These are phyloP conservation scores for Amphibalanus amphitrite DNA, from an alignment of 1,140 invertebrate genomes.

Conservation along the genomic window DNA sequence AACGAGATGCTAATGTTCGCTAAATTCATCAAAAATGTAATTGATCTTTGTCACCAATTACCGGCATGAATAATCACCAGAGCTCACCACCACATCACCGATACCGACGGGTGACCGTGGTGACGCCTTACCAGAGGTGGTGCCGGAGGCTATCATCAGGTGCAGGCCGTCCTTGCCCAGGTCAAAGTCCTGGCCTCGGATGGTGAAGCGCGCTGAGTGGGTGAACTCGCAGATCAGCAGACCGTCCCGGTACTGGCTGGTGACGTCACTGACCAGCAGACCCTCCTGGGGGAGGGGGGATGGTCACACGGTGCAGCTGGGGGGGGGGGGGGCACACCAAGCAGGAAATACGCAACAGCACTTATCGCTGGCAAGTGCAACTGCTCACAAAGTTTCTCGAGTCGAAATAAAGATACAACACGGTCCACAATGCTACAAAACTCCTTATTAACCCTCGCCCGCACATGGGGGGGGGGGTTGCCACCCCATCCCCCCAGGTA, in stretches of 20 bases:
- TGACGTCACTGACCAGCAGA: conserved; percentile 36
- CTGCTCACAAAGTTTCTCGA: neutral
- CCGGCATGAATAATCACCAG: neutral
- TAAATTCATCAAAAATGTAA: too few relatives aligned
- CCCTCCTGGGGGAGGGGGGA: conserved; percentile 2
- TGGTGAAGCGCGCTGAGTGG: conserved; percentile 40
- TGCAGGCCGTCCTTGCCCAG: conserved; percentile 49
- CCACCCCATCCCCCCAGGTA: too few relatives aligned
- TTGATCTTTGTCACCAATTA: conserved; percentile 4
- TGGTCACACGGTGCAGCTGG: neutral
- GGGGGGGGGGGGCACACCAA: too few relatives aligned
- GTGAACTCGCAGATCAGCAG: conserved; percentile 48
- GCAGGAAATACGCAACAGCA: neutral
- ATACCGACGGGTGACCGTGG: conserved; percentile 15
- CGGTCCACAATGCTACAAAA: too few relatives aligned
- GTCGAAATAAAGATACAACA: neutral
- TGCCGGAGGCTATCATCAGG: conserved; percentile 52
- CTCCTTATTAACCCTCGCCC: too few relatives aligned
- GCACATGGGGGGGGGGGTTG: too few relatives aligned
- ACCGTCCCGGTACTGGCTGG: conserved; percentile 43
- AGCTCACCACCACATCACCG: neutral
- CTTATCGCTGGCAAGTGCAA: neutral
- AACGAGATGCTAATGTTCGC: too few relatives aligned
- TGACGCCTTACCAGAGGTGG: conserved; percentile 33
- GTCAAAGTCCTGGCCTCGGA: conserved; percentile 47